Evolutionary conservation across 1,140 invertebrate species (phyloP).

Genomic region (Zaprionus nigranus): DNA sequence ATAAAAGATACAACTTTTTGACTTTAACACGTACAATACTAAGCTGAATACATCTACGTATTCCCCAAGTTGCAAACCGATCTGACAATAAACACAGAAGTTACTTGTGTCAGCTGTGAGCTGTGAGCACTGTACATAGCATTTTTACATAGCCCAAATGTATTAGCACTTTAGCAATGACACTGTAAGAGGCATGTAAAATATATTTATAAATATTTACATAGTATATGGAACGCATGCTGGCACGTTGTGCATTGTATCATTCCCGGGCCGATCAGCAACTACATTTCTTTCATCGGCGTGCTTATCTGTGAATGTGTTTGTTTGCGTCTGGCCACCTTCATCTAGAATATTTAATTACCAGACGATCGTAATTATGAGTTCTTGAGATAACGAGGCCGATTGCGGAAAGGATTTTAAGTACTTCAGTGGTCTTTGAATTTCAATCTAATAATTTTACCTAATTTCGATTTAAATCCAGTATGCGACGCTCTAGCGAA

Average conservation of each 20-base stretch:
- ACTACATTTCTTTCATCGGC: not conserved
- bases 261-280: too few species aligned
- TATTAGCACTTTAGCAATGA: conserved; percentile 80
- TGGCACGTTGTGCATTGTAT: conserved; percentile 15
- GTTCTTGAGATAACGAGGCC: conserved; percentile 62
- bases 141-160: conserved; percentile 75
- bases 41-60: too few species aligned
- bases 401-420: conserved; percentile 43
- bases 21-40: too few species aligned
- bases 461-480: conserved; percentile 48
- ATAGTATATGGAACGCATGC: too few species aligned
- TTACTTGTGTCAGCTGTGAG: too few species aligned
- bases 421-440: not conserved
- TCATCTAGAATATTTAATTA: too few species aligned
- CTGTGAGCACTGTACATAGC: conserved; percentile 33
- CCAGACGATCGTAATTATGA: conserved; percentile 55
- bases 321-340: conserved; percentile 26
- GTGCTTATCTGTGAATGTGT: not conserved
- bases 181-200: conserved; percentile 56
- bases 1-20: too few species aligned
- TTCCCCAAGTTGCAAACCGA: too few species aligned
- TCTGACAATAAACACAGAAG: too few species aligned
- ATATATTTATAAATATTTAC: too few species aligned
- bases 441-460: not conserved
- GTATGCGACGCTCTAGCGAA: not conserved